Base-by-base conservation (phyloP, 1,140 invertebrate genomes). In the Nebria ingens region DNA sequence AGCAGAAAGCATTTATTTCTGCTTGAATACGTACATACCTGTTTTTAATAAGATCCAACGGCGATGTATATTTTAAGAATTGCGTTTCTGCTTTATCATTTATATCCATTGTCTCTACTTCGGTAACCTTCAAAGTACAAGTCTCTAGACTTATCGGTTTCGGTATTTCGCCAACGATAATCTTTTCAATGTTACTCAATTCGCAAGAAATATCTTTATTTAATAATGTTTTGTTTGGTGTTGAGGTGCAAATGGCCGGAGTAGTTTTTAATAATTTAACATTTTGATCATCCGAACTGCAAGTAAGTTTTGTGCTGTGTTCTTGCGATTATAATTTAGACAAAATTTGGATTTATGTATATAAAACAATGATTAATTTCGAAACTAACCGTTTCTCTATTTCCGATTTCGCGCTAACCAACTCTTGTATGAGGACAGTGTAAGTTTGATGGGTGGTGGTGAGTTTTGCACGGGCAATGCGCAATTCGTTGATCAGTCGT, bases 381-480 rank as follows among this genome's bases (percentile, higher is more conserved):
- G 52, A 23, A 52, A 64, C 66, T 59, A 58, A 68, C 65, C 66
- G 61, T 55, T 58, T 52, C 54, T 70, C 68, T 23, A 70, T 63
- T 21, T 55, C 53, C 13, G 56, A 42, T 55, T 68, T 68, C 34
- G 56, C 55, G 3, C 51, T 52, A 21, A 58, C 40, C 12, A 69
- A 57, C 51, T 66, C 55, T 52, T 60, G 62, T 13, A 70, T 59
- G 4, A 59, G 54, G 15, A 21, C 52, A 1, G 60, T 54, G 51
- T 66, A 63, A 13, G 53, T 62, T 53, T 64, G 51, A 45, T 68
- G 64, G 3, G 62, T 55, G 12, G 53, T 19, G 0, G 56, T 50
- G 3, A 66, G 53, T 53, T 62, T 60, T 4, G 49, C 55, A 55
- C 58, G 61, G 13, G 62, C 61, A 25, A 63, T 59, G 13, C 61